These are phyloP conservation scores for Poliocrania exsul DNA, from an alignment of 2,797 vertebrate genomes.

Conservation along the genomic window DNA sequence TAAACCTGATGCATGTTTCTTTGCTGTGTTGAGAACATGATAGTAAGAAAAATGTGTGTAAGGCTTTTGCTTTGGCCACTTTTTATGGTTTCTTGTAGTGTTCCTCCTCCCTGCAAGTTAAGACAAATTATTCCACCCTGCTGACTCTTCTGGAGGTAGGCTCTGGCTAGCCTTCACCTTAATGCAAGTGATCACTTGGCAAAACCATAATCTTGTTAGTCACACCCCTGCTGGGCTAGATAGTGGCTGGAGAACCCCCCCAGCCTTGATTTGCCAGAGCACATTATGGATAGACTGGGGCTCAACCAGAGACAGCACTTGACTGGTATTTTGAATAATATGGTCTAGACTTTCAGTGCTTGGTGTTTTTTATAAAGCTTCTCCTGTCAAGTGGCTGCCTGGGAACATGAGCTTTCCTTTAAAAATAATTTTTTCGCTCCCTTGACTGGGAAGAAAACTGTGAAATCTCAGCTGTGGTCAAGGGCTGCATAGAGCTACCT, in stretches of 20 bases:
- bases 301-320: not conserved
- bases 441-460: not conserved
- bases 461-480: not conserved
- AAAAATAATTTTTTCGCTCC: not conserved
- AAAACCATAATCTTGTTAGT: not conserved
- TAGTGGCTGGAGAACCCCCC: not conserved
- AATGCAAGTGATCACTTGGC: not conserved
- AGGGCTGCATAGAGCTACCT: not conserved
- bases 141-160: not conserved
- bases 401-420: slow-evolving; percentile 18
- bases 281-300: not conserved
- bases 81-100: not conserved
- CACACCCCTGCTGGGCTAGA: not conserved
- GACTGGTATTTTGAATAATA: not conserved
- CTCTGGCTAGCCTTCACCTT: not conserved
- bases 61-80: not conserved
- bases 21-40: not conserved
- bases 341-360: not conserved
- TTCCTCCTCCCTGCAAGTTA: not conserved
- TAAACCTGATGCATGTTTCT: not conserved
- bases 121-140: not conserved
- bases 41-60: not conserved
- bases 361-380: slow-evolving; percentile 3
- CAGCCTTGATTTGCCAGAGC: not conserved
- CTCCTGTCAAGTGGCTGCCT: slow-evolving; percentile 6